Evolutionary conservation across 1,140 invertebrate genomes (phyloP), one percentile per base, ranked within the genome.

Genomic region (Eumeta japonica): DNA sequence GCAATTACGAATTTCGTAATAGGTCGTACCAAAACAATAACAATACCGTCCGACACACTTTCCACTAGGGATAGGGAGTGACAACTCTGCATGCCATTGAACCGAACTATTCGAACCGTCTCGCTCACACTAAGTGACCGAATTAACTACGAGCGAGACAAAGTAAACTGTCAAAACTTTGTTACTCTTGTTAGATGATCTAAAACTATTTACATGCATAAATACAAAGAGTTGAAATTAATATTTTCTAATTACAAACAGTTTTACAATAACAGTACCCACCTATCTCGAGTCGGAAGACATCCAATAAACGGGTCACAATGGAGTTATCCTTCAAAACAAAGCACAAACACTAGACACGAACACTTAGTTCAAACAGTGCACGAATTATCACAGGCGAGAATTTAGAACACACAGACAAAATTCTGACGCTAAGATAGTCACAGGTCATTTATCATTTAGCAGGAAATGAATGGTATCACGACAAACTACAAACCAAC

Each of bases 11-110:
- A 64, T 66, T 64, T 65, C 65, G 54, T 63, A 65, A 70, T 60
- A 65, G 52, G 50, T 58, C 55, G 51, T 50, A 59, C 45, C 59
- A 65, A 65, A 68, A 70, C 61, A 70, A 63, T 67, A 66, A 64
- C 62, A 60, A n/a, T n/a, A n/a, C n/a, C n/a, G n/a, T 45, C 46
- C 55, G 55, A 50, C 64, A 66, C 47, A 70, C 61, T 66, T 70
- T 68, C 60, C 48, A 58, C 50, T 39, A 55, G 40, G 46, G 48
- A 50, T 41, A 48, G 52, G 56, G 55, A 56, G 48, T 57, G 53
- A 58, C 58, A 54, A 50, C 56, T 58, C 54, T 56, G 36, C 34
- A 42, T 41, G 45, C 50, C 45, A 49, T 42, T 45, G 41, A 43
- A n/a, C n/a, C n/a, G n/a, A n/a, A n/a, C n/a, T n/a, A n/a, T 19